Evolutionary conservation across 2,113 vertebrate genomes (phyloP), one percentile per base, ranked within the genome.

Genomic region (Hydrochoerus hydrochaeris): DNA sequence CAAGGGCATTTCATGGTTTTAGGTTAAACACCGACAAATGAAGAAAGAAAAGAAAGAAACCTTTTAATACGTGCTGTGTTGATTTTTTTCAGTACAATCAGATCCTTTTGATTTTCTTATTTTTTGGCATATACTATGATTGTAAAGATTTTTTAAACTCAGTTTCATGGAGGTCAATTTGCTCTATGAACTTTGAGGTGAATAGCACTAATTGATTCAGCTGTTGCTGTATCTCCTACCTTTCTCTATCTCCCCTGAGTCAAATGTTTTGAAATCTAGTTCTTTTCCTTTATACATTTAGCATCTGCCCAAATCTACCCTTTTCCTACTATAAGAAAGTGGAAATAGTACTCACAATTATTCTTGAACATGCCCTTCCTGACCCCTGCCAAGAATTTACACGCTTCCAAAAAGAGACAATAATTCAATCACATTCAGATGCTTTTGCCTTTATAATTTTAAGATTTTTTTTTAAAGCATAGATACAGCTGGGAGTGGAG

Each of bases 1-100:
- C 35, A 95, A 92, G 58, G 90, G 3, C 26, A 67, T 85, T 95
- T 94, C 8, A 78, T 73, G 73, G 75, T 69, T 58, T 93, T 84
- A 44, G 46, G 67, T 90, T 91, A 81, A 80, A 94, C 35, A 83
- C 60, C 57, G 10, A 38, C 22, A 85, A 69, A 49, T 0, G 28
- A 52, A 78, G 28, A 80, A 80, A 52, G 14, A 6, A 57, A 88
- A 44, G 10, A 13, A 60, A 28, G 57, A 94, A 93, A n/a, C 4
- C 80, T 89, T 83, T 89, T 92, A 95, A 73, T 63, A 85, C n/a
- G 91, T 46, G 26, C 1, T 49, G 8, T 38, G 14, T 78, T 83
- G 30, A 41, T 35, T 62, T 95, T 62, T 85, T 62, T 85, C 41
- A 75, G 58, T 69, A 82, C 90, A 92, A 90, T 7, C 8, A 83